Evolutionary conservation across 2,113 vertebrate species (phyloP).

Genomic region (Ellobius talpinus): DNA sequence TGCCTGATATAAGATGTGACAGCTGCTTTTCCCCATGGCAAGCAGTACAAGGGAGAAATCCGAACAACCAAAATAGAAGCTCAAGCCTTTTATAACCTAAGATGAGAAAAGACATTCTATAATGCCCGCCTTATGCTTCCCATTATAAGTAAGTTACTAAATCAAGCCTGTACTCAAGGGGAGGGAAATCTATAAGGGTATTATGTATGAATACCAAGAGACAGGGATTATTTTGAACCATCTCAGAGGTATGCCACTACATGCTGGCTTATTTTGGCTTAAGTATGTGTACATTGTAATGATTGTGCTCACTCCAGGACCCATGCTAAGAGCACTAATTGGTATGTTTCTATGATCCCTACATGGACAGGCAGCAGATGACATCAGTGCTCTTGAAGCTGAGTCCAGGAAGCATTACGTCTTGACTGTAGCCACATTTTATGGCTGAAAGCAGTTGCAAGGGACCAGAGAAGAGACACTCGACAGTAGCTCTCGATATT

Average conservation of each 20-base stretch:
- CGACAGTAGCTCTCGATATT: background rate
- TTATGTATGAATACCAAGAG: background rate
- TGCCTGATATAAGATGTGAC: background rate
- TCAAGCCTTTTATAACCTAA: background rate
- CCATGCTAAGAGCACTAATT: background rate
- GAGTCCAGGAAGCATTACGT: background rate
- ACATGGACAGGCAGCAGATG: background rate
- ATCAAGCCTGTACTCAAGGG: background rate
- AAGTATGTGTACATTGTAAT: background rate
- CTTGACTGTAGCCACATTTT: background rate
- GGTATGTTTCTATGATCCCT: background rate
- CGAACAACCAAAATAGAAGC: constrained; percentile 20
- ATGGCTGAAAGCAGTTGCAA: background rate
- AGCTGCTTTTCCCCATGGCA: constrained; percentile 24
- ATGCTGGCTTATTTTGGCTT: background rate
- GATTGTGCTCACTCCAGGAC: background rate
- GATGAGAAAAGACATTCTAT: background rate
- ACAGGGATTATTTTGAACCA: background rate
- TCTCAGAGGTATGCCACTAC: background rate
- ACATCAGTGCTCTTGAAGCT: background rate
- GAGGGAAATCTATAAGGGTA: background rate
- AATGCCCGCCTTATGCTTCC: background rate
- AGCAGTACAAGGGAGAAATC: background rate
- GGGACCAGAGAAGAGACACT: background rate
- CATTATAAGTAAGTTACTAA: constrained; percentile 25